Conservation (phyloP, 2,888 invertebrate species). For the Aproaerema taeniolella region DNA sequence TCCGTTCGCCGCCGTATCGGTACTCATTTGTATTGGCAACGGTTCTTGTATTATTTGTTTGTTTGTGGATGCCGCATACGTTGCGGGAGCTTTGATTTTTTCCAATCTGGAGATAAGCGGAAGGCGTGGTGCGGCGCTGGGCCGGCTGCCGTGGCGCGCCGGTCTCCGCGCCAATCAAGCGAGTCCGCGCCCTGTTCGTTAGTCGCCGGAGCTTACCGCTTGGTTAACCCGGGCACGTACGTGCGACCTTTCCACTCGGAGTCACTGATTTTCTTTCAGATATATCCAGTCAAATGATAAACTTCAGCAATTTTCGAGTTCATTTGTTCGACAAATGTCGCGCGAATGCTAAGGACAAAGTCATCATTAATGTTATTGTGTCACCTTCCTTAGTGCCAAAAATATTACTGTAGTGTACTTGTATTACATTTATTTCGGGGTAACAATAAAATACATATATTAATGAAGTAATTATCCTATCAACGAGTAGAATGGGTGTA, state of each 20-base stretch:
- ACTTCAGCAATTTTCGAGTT: slow-evolving; percentile 50
- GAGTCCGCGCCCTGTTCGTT: slow-evolving; percentile 42
- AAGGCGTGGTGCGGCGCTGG: slow-evolving; percentile 39
- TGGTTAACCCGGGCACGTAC: slow-evolving; percentile 69
- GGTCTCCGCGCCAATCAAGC: slow-evolving; percentile 61
- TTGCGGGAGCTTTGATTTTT: slow-evolving; percentile 71
- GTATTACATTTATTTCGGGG: too few relatives aligned
- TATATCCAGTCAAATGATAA: slow-evolving; percentile 51
- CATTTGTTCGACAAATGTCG: slow-evolving; percentile 44
- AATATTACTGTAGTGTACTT: too few relatives aligned
- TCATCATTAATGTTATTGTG: too few relatives aligned
- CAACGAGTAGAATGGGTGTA: too few relatives aligned
- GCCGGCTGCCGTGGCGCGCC: slow-evolving; percentile 26
- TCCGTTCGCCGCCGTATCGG: slow-evolving; percentile 63
- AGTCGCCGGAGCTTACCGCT: slow-evolving; percentile 53
- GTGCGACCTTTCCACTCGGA: slow-evolving; percentile 67
- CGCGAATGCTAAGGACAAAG: slow-evolving; percentile 12
- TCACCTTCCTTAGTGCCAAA: slow-evolving; percentile 2
- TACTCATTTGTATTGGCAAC: slow-evolving; percentile 73
- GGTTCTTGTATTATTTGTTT: slow-evolving; percentile 72
- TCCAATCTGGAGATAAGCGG: slow-evolving; percentile 71
- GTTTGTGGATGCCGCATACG: slow-evolving; percentile 69
- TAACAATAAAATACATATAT: too few relatives aligned
- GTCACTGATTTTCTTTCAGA: slow-evolving; percentile 66
- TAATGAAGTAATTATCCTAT: too few relatives aligned